Conservation (phyloP, 2,113 vertebrate species). For the Eira barbara region DNA sequence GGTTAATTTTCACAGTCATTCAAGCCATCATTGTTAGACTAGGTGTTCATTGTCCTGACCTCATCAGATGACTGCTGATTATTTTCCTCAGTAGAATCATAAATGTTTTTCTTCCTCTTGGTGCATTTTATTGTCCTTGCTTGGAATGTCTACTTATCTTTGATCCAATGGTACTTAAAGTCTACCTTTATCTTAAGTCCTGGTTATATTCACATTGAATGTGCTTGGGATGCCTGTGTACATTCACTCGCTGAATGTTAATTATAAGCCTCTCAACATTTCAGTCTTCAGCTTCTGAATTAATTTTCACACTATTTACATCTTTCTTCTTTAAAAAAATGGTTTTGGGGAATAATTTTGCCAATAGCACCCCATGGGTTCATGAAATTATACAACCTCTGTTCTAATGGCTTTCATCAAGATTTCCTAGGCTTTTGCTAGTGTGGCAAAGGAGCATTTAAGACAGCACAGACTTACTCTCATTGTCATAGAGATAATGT, state of each 20-base stretch:
- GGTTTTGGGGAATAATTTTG: background rate
- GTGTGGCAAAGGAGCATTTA: background rate
- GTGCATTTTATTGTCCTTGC: slow-evolving; percentile 4
- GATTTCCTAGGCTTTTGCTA: background rate
- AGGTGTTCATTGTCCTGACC: slow-evolving; percentile 54
- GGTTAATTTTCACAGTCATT: slow-evolving; percentile 65
- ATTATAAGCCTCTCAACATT: background rate
- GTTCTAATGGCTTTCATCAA: background rate
- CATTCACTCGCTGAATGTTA: background rate
- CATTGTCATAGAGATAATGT: background rate
- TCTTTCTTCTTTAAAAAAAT: background rate
- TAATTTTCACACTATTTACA: background rate
- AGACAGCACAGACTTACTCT: background rate
- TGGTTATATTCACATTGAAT: background rate
- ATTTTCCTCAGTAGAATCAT: slow-evolving; percentile 27
- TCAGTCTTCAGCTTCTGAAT: background rate
- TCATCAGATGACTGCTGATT: slow-evolving; percentile 63
- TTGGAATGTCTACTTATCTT: slow-evolving; percentile 47
- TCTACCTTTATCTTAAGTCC: background rate
- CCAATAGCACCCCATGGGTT: background rate
- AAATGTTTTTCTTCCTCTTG: slow-evolving; percentile 26
- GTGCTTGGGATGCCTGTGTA: background rate
- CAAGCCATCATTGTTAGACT: slow-evolving; percentile 47
- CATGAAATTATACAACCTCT: background rate
- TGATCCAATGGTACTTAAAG: background rate